A percentile compares a stretch with the other conserved stretches of the same genome.
phyloP scores from a whole-genome alignment of 2,113 vertebrate species.

The Calidris pygmaea region DNA sequence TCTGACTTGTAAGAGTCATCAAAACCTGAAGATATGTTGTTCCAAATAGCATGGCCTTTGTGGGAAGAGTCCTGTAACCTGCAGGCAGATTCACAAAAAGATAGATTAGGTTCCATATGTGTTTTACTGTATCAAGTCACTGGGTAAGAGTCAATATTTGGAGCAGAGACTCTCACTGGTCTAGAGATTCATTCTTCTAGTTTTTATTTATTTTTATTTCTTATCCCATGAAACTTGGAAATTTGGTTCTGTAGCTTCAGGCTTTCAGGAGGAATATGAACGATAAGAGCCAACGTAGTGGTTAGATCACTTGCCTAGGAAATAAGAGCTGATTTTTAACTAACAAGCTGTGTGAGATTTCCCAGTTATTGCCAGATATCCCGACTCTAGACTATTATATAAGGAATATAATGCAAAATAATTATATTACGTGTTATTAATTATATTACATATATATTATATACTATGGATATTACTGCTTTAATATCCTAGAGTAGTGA shows the following conservation, averaged over 20 bases:
- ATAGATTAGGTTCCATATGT: neutral
- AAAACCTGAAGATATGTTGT: neutral
- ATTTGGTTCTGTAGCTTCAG: neutral
- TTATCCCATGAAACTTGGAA: neutral
- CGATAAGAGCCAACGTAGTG: neutral
- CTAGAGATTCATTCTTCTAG: neutral
- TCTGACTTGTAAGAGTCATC: neutral
- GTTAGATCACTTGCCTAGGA: neutral
- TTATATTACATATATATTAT: neutral
- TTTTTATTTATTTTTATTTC: neutral
- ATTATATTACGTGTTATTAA: neutral
- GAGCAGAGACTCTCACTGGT: neutral
- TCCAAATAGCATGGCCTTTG: neutral
- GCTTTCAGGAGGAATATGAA: neutral
- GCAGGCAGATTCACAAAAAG: neutral
- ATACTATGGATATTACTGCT: neutral
- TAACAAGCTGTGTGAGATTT: neutral
- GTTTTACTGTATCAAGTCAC: neutral
- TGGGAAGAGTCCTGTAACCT: neutral
- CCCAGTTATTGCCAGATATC: neutral
- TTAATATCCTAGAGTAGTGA: neutral
- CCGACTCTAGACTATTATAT: neutral
- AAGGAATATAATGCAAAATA: neutral
- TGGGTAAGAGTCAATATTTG: neutral
- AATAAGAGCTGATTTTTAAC: neutral